Percentiles rank a stretch among this genome's conserved stretches.
phyloP scores from a whole-genome alignment of 1,140 invertebrate genomes.

The Ostrea denselamellosa region DNA sequence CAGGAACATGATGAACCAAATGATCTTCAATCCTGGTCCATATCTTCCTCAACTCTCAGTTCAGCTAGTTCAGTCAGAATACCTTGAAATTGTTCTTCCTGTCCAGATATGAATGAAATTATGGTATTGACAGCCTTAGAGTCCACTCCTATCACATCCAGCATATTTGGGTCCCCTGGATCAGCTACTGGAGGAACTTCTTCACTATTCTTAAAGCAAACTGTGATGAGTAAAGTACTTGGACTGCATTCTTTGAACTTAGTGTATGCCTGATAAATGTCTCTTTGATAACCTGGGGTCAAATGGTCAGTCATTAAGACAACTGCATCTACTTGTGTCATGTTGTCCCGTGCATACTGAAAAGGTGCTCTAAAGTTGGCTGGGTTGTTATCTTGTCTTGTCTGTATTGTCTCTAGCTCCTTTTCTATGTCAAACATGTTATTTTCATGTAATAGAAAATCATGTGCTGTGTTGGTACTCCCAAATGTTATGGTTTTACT shows the following conservation, averaged over 20 bases:
- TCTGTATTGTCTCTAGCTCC: slow-evolving; percentile 43
- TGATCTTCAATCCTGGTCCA: neutral
- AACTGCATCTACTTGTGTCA: slow-evolving; percentile 76
- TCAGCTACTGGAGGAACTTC: slow-evolving; percentile 79
- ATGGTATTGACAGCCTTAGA: slow-evolving; percentile 73
- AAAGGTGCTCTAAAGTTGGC: slow-evolving; percentile 81
- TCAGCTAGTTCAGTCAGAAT: neutral
- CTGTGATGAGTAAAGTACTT: slow-evolving; percentile 75
- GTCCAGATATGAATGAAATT: neutral
- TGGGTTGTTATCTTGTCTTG: neutral
- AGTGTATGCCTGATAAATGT: slow-evolving; percentile 65
- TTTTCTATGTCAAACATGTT: slow-evolving; percentile 60
- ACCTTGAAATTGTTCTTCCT: neutral
- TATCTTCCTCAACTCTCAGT: neutral
- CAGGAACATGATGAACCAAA: too few relatives aligned
- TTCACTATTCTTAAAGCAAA: slow-evolving; percentile 81
- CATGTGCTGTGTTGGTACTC: slow-evolving; percentile 36
- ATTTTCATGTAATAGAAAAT: slow-evolving; percentile 50
- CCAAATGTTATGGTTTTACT: slow-evolving; percentile 26
- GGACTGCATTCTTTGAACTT: slow-evolving; percentile 62
- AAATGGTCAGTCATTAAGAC: slow-evolving; percentile 73
- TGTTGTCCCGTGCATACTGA: slow-evolving; percentile 82
- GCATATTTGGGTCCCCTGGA: slow-evolving; percentile 80
- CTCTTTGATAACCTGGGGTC: slow-evolving; percentile 61
- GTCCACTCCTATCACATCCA: slow-evolving; percentile 85